phyloP scores from a whole-genome alignment of 2,888 invertebrate genomes.

The Trypoxylon attenuatum region DNA sequence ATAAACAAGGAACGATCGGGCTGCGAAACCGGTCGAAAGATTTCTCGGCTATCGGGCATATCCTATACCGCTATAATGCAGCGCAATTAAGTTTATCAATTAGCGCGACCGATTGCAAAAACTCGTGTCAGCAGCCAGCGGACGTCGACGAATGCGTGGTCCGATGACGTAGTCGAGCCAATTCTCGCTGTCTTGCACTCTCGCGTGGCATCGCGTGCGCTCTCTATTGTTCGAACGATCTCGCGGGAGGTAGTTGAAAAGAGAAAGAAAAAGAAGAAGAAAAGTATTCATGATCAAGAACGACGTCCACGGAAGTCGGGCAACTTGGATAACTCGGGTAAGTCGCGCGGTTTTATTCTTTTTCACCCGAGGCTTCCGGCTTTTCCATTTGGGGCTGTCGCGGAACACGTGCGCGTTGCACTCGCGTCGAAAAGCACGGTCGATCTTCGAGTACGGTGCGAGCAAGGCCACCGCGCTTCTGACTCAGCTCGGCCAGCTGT shows the following conservation, averaged over 20 bases:
- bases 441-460: conserved; percentile 57
- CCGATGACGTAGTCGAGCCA: background rate
- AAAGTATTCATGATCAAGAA: background rate
- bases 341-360: conserved; percentile 5
- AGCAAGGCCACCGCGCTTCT: conserved; percentile 57
- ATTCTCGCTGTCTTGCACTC: background rate
- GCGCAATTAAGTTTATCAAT: conserved; percentile 48
- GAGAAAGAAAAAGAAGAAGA: background rate
- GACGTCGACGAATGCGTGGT: conserved; percentile 15
- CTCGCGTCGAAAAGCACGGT: conserved; percentile 2
- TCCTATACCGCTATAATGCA: conserved; percentile 12
- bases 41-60: conserved; percentile 14
- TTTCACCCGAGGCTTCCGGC: conserved; percentile 1
- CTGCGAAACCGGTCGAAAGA: conserved; percentile 1
- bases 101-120: conserved; percentile 40
- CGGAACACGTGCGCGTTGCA: background rate
- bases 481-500: conserved; percentile 65
- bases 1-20: conserved; percentile 5
- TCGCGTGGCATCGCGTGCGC: background rate
- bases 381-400: background rate
- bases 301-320: background rate
- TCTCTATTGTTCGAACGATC: background rate
- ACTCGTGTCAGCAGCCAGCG: conserved; percentile 12
- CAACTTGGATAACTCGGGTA: too few species aligned
- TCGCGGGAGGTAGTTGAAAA: background rate